Conservation (phyloP, 2,113 vertebrate species). For the Caranx melampygus region DNA sequence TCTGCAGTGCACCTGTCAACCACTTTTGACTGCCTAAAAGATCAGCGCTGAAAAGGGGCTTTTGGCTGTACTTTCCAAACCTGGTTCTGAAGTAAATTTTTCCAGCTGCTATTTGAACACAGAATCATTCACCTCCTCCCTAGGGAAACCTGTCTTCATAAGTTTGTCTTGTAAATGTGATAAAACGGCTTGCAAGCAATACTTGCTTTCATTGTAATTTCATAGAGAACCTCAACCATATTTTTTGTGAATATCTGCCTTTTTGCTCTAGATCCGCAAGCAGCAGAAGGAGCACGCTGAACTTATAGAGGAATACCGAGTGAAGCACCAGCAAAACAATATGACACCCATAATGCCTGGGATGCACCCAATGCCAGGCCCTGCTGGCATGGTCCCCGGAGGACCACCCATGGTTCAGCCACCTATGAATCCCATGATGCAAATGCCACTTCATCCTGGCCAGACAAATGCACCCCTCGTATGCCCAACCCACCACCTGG, state of each 20-base stretch:
- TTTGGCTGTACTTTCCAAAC: conserved; percentile 24
- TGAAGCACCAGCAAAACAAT: conserved; percentile 91
- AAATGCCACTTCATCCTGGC: conserved; percentile 83
- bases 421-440: conserved; percentile 80
- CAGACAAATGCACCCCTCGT: conserved; percentile 84
- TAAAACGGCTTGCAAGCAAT: neutral
- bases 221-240: neutral
- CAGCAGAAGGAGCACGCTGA: conserved; percentile 98
- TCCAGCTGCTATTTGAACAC: conserved; percentile 7
- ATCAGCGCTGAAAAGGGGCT: neutral
- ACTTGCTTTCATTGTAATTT: neutral
- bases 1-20: conserved; percentile 9
- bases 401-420: conserved; percentile 85
- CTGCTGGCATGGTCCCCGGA: conserved; percentile 82
- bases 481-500: conserved; percentile 85
- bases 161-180: conserved; percentile 9
- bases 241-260: neutral
- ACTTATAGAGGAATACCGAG: conserved; percentile 95
- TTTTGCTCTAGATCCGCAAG: conserved; percentile 90
- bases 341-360: conserved; percentile 86
- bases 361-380: conserved; percentile 79
- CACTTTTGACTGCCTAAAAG: conserved; percentile 23
- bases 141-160: neutral
- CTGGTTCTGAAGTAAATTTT: conserved; percentile 19
- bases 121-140: neutral